A percentile compares a stretch with the other conserved stretches of the same genome.
Conservation (phyloP, 1,140 invertebrate species). For the Danaus melanippus region DNA sequence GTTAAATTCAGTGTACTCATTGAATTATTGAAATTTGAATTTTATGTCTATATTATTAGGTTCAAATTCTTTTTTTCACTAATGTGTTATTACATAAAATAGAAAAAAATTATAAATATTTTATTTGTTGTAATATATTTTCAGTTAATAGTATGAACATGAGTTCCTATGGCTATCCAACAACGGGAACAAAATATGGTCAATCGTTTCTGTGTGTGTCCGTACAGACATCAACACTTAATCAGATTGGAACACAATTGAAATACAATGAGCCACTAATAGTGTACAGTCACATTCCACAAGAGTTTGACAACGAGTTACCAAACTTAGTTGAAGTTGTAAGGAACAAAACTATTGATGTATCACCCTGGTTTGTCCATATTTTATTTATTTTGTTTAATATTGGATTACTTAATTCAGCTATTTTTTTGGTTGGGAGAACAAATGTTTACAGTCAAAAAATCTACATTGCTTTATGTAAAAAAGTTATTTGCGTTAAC, state of each 20-base stretch:
- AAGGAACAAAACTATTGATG: conserved; percentile 73
- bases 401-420: too few species aligned
- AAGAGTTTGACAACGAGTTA: conserved; percentile 64
- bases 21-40: too few species aligned
- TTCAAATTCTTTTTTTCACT: too few species aligned
- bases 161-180: conserved; percentile 81
- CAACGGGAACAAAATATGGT: conserved; percentile 81
- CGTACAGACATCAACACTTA: conserved; percentile 75
- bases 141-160: conserved; percentile 47
- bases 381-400: too few species aligned
- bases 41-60: too few species aligned
- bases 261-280: conserved; percentile 82
- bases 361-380: conserved; percentile 73
- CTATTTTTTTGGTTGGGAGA: conserved; percentile 25
- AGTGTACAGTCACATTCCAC: conserved; percentile 68
- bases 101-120: too few species aligned
- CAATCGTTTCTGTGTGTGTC: conserved; percentile 92
- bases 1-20: too few species aligned
- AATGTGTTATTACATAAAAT: too few species aligned
- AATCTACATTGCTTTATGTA: too few species aligned
- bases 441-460: too few species aligned
- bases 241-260: conserved; percentile 81
- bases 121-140: conserved; percentile 14
- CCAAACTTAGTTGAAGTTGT: conserved; percentile 77
- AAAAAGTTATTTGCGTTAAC: neutral